Base-by-base conservation (phyloP, 2,113 vertebrate genomes). In the Calypte anna region DNA sequence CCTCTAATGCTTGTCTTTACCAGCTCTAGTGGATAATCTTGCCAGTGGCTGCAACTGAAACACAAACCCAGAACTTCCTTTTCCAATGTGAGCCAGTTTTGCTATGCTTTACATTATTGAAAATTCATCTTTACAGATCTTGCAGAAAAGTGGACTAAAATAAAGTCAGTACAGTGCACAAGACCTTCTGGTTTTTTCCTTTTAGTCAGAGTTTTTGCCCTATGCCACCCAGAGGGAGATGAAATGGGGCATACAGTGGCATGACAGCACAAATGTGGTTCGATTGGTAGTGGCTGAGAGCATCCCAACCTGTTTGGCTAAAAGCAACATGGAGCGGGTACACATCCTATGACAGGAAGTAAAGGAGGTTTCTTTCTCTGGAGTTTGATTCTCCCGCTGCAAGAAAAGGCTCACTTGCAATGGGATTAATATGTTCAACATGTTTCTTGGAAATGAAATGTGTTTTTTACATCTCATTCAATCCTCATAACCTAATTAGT, bases 281-380 rank as follows among this genome's bases (percentile, higher is more conserved):
- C 5, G 31, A 54, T 3, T 9, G 53, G 25, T 51, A 57, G 66
- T 20, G n/a, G 19, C 70, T 63, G 38, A 3, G 31, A 58, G 15
- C 46, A 55, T 25, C 19, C 38, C 25, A 63, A 90, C 59, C 64
- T 55, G 27, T 67, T 43, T 33, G 59, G 24, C 63, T 55, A 48
- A 55, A 59, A 51, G 31, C 24, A 59, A 8, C 0, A 20, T 4
- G 27, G 36, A 20, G 15, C 1, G 3, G 0, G 0, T 25, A 31
- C 3, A 38, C 74, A 63, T 70, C 43, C 38, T 40, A 6, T 1
- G 1, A 40, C 23, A 38, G 43, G 14, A 91, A 76, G 25, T 18
- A 62, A 33, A 75, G 14, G 33, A 48, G 30, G 62, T 36, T 48
- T 84, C 16, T 69, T 77, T 68, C 22, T 31, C 9, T 31, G 19